Percentiles rank a stretch among this genome's conserved stretches.
Evolutionary conservation across 2,113 vertebrate species (phyloP).

Genomic region (Oreochromis tanganicae): DNA sequence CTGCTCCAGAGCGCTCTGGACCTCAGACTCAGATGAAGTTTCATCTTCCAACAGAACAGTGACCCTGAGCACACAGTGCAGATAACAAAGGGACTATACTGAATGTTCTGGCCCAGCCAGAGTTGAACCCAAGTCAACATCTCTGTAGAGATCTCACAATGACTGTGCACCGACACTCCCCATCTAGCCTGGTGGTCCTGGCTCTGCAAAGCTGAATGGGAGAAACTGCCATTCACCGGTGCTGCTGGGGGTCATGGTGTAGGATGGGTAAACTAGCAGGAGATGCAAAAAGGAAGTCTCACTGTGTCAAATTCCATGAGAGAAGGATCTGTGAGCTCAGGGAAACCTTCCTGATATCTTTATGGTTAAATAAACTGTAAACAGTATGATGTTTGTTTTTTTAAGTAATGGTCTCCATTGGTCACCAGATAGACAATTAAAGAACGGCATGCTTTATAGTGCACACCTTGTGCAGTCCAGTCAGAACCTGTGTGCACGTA

Average conservation of each 20-base stretch:
- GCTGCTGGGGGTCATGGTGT: neutral
- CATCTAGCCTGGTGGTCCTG: neutral
- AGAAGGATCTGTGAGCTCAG: neutral
- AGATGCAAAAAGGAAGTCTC: neutral
- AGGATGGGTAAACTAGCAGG: neutral
- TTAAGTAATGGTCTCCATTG: neutral
- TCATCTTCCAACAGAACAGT: neutral
- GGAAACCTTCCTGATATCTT: neutral
- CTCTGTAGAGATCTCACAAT: rapidly evolving
- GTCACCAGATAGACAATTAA: neutral
- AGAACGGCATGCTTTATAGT: neutral
- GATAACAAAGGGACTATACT: neutral
- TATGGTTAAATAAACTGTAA: neutral
- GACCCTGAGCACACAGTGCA: neutral
- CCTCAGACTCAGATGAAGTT: neutral
- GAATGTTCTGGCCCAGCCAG: neutral
- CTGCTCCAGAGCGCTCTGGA: neutral
- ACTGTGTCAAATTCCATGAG: neutral
- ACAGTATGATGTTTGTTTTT: neutral
- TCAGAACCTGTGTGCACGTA: neutral
- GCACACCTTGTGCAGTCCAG: neutral
- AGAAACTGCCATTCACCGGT: neutral
- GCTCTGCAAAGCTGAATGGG: neutral
- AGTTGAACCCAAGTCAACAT: neutral
- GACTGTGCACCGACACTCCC: neutral